Percentiles rank a stretch among this genome's conserved stretches.
These are phyloP conservation scores for Calcarius lapponicus DNA, from an alignment of 2,797 vertebrate genomes.

Conservation along the genomic window DNA sequence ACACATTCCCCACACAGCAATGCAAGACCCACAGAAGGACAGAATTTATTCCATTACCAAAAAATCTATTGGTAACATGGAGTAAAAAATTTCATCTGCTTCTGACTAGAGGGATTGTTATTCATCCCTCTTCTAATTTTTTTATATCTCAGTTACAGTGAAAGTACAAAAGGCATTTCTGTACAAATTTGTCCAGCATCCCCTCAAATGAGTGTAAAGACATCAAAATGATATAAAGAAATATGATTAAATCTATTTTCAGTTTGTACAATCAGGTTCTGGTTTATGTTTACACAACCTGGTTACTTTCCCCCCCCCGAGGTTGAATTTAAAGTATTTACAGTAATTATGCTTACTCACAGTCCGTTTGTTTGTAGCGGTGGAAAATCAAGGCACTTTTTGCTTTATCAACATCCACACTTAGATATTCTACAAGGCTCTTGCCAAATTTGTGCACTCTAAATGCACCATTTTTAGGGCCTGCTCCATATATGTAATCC, in stretches of 20 bases:
- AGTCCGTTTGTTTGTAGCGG: conserved; percentile 92
- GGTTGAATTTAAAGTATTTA: not conserved
- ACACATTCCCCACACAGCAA: not conserved
- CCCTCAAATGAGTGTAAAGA: not conserved
- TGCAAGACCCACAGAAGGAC: not conserved
- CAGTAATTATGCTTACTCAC: conserved; percentile 78
- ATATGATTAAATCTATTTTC: not conserved
- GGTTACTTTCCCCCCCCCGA: rapidly evolving
- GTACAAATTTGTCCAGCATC: not conserved
- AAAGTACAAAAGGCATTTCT: not conserved
- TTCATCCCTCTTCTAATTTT: not conserved
- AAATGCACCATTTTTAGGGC: conserved; percentile 92
- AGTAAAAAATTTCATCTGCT: not conserved
- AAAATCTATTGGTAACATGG: not conserved
- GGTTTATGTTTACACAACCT: not conserved
- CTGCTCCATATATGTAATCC: conserved; percentile 95
- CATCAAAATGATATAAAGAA: not conserved
- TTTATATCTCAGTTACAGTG: not conserved
- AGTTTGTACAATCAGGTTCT: not conserved
- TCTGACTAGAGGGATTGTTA: not conserved
- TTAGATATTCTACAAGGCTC: conserved; percentile 83
- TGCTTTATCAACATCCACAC: conserved; percentile 88
- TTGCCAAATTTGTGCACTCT: conserved; percentile 93
- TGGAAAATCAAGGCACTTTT: conserved; percentile 92
- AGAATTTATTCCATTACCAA: not conserved